Evolutionary conservation across 2,797 vertebrate species (phyloP).

Genomic region (Gymnoscopelus microlampas): DNA sequence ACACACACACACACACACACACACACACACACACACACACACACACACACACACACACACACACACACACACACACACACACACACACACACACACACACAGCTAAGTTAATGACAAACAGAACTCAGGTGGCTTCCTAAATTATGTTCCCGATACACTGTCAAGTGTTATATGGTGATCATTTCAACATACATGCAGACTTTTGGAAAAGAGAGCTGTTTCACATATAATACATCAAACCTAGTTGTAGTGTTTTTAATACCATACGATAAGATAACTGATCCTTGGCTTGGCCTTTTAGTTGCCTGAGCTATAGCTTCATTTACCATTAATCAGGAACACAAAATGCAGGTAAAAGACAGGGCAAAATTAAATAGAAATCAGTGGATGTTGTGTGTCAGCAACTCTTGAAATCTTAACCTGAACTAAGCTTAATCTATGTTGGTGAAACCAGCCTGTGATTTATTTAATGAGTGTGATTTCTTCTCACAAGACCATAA

Average conservation of each 20-base stretch:
- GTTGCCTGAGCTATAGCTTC: not conserved
- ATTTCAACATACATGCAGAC: conserved; percentile 3
- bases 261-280: not conserved
- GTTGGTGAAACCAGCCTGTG: conserved; percentile 22
- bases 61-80: conserved; percentile 1
- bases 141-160: not conserved
- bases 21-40: conserved; percentile 1
- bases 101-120: conserved; percentile 6
- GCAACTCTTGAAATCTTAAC: not conserved
- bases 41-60: conserved; percentile 3
- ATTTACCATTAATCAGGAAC: not conserved
- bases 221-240: not conserved
- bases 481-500: no score
- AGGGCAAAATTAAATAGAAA: no score
- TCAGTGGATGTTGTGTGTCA: not conserved
- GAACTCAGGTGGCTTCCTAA: not conserved
- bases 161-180: not conserved
- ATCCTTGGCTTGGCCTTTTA: not conserved
- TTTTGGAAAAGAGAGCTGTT: not conserved
- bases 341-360: not conserved
- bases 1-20: conserved; percentile 3
- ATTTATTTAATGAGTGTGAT: not conserved
- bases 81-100: not conserved
- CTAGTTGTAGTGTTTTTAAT: not conserved
- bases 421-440: conserved; percentile 7